Conservation (phyloP, 2,797 vertebrate species). For the Notamacropus eugenii region DNA sequence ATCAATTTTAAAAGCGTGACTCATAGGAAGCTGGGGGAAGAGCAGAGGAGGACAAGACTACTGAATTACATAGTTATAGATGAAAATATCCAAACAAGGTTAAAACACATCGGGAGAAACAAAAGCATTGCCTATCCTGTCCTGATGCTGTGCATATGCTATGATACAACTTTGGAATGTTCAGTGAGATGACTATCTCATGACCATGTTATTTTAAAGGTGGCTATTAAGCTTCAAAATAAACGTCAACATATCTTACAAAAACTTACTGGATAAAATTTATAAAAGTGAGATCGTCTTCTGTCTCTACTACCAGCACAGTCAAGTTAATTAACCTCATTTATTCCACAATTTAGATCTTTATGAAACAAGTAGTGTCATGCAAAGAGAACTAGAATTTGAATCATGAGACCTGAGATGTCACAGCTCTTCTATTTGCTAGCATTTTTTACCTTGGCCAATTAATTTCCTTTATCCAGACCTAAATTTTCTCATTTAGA, state of each 20-base stretch:
- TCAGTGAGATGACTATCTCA: not conserved
- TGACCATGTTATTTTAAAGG: not conserved
- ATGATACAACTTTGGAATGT: slow-evolving; percentile 18
- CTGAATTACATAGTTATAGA: not conserved
- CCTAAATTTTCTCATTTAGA: not conserved
- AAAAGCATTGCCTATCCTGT: slow-evolving; percentile 11
- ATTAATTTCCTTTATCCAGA: not conserved
- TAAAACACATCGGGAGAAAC: not conserved
- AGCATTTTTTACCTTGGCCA: not conserved
- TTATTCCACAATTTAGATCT: not conserved
- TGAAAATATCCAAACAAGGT: slow-evolving; percentile 22
- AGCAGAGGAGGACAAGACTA: not conserved
- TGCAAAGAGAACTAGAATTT: not conserved
- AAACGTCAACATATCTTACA: not conserved
- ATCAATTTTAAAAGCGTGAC: not conserved
- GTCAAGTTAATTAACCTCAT: not conserved
- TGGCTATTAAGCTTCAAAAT: not conserved
- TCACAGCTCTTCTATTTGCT: not conserved
- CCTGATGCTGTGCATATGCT: not conserved
- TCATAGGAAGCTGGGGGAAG: slow-evolving; percentile 15
- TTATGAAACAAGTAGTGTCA: not conserved
- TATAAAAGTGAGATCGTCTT: not conserved
- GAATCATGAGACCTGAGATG: not conserved
- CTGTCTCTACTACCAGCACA: accelerated
- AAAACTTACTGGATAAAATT: not conserved